A percentile compares a stretch with the other conserved stretches of the same genome.
Conservation (phyloP, 2,113 vertebrate species). For the Rhinichthys klamathensis region DNA sequence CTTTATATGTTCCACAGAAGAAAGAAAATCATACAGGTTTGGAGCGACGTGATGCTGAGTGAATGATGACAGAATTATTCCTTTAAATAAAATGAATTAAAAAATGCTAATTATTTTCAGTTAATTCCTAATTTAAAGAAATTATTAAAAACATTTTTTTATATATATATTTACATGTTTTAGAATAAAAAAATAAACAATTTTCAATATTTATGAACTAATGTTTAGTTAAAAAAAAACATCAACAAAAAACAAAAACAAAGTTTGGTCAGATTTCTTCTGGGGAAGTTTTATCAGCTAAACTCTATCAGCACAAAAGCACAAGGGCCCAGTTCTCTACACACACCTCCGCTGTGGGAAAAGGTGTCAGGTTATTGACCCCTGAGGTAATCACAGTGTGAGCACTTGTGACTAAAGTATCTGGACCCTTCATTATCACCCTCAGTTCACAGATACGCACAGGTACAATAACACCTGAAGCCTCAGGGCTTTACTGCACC, state of each 20-base stretch:
- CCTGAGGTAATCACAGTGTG: constrained; percentile 31
- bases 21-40: not conserved
- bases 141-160: not conserved
- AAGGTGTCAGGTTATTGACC: constrained; percentile 28
- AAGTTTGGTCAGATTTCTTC: not conserved
- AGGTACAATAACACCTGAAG: constrained; percentile 29
- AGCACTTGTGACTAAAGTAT: constrained; percentile 39
- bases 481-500: not conserved
- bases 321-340: not conserved
- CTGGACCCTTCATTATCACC: constrained; percentile 32
- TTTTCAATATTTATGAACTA: not conserved
- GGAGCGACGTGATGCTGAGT: not conserved
- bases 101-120: not conserved
- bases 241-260: not conserved
- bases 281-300: too few species aligned
- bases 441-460: constrained; percentile 11
- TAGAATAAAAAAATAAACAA: not conserved
- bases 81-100: not conserved
- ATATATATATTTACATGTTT: not conserved
- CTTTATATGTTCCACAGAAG: not conserved
- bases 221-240: not conserved
- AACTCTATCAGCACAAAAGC: not conserved
- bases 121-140: not conserved
- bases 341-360: constrained; percentile 29
- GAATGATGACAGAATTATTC: not conserved